A percentile compares a stretch with the other conserved stretches of the same genome.
These are phyloP conservation scores for Rhopalosiphum maidis DNA, from an alignment of 1,140 invertebrate species.

Conservation along the genomic window DNA sequence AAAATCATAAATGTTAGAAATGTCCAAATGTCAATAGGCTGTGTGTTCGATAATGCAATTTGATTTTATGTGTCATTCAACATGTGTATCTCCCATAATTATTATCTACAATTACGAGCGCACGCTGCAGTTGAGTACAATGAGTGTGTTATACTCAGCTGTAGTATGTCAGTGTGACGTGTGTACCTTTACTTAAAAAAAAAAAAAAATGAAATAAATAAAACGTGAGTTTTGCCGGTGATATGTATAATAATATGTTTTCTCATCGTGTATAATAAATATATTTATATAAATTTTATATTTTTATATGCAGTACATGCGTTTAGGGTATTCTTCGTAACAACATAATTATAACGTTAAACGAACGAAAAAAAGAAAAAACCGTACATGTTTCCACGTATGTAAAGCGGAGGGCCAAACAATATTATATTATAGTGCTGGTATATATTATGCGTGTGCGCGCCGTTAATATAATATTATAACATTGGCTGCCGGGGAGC, in stretches of 20 bases:
- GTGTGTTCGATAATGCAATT: neutral
- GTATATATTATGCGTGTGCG: neutral
- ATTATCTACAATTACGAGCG: neutral
- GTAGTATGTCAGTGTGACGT: neutral
- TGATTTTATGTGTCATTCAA: neutral
- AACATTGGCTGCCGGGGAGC: neutral
- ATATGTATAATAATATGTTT: neutral
- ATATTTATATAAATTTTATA: neutral
- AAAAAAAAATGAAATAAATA: neutral
- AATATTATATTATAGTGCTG: constrained; percentile 3
- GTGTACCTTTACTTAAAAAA: neutral
- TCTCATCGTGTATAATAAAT: neutral
- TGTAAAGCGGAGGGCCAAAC: neutral
- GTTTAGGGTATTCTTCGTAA: neutral
- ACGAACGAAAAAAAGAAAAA: neutral
- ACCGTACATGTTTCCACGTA: neutral
- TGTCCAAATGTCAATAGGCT: neutral
- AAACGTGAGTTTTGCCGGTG: neutral
- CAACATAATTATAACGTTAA: neutral
- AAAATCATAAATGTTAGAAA: neutral
- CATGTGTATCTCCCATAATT: neutral
- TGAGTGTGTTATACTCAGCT: neutral
- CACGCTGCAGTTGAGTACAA: neutral
- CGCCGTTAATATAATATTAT: constrained; percentile 26
- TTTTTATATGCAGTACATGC: neutral